Conservation (phyloP, 2,797 vertebrate species). For the Cyclopterus lumpus region DNA sequence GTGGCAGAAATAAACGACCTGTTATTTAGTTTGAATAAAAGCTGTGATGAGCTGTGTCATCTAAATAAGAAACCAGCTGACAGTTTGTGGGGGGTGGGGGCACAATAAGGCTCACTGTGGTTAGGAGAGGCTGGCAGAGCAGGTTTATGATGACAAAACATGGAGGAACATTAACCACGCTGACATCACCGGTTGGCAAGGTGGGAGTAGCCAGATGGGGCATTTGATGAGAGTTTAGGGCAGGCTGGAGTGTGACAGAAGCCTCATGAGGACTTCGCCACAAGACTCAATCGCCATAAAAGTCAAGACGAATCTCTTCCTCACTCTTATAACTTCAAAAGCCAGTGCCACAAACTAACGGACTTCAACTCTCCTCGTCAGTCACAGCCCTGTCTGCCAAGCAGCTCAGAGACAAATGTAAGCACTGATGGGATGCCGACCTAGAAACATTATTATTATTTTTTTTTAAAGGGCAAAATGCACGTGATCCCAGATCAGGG, state of each 20-base stretch:
- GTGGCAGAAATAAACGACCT: slow-evolving; percentile 22
- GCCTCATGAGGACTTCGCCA: slow-evolving; percentile 42
- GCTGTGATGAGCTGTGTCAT: slow-evolving; percentile 4
- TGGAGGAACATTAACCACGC: slow-evolving; percentile 20
- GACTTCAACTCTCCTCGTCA: slow-evolving; percentile 43
- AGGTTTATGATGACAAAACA: slow-evolving; percentile 41
- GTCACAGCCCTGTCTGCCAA: slow-evolving; percentile 45
- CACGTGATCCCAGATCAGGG: neutral
- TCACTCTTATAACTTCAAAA: slow-evolving; percentile 53
- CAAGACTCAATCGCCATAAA: slow-evolving; percentile 31
- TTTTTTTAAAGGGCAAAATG: neutral
- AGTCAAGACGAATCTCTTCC: slow-evolving; percentile 28
- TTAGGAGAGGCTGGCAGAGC: slow-evolving; percentile 19
- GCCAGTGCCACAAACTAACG: slow-evolving; percentile 39
- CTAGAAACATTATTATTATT: too few relatives aligned
- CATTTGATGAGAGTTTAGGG: slow-evolving; percentile 32
- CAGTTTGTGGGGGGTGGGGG: neutral
- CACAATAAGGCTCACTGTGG: neutral
- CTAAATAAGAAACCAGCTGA: slow-evolving; percentile 26
- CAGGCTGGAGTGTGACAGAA: slow-evolving; percentile 27
- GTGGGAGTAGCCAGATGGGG: slow-evolving; percentile 34
- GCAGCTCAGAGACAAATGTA: slow-evolving; percentile 17
- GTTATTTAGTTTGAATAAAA: slow-evolving; percentile 7
- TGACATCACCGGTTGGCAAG: slow-evolving; percentile 45
- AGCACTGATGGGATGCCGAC: slow-evolving; percentile 18